Percentiles rank a stretch among this genome's conserved stretches.
These are phyloP conservation scores for Nowickia ferox DNA, from an alignment of 2,888 invertebrate species.

Conservation along the genomic window DNA sequence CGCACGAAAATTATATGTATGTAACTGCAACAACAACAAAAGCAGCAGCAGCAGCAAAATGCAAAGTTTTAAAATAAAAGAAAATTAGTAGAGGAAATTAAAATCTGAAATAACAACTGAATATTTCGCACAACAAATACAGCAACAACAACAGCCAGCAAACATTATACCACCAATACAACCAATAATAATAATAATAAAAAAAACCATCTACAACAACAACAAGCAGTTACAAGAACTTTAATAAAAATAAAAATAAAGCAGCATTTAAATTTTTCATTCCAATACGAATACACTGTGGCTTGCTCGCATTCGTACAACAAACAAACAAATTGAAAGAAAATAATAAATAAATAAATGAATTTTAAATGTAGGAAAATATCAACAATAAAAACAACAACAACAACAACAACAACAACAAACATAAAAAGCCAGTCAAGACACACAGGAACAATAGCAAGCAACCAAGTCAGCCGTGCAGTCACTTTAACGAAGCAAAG, in stretches of 20 bases:
- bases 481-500: constrained; percentile 37
- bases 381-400: constrained; percentile 27
- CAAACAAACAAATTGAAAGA: constrained; percentile 43
- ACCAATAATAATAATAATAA: constrained; percentile 56
- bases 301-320: constrained; percentile 25
- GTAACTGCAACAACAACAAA: constrained; percentile 22
- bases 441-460: constrained; percentile 59
- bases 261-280: constrained; percentile 56
- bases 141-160: constrained; percentile 12
- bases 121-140: constrained; percentile 56
- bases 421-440: constrained; percentile 31
- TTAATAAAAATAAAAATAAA: constrained; percentile 42
- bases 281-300: constrained; percentile 17
- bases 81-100: constrained; percentile 66
- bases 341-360: constrained; percentile 69
- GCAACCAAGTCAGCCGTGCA: constrained; percentile 35
- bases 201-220: constrained; percentile 25
- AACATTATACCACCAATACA: constrained; percentile 12
- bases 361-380: constrained; percentile 66
- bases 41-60: neutral
- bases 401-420: neutral
- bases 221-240: neutral
- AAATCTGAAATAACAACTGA: constrained; percentile 57
- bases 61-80: constrained; percentile 51
- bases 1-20: constrained; percentile 56